These are phyloP conservation scores for Jacana jacana DNA, from an alignment of 2,113 vertebrate genomes.

Conservation along the genomic window DNA sequence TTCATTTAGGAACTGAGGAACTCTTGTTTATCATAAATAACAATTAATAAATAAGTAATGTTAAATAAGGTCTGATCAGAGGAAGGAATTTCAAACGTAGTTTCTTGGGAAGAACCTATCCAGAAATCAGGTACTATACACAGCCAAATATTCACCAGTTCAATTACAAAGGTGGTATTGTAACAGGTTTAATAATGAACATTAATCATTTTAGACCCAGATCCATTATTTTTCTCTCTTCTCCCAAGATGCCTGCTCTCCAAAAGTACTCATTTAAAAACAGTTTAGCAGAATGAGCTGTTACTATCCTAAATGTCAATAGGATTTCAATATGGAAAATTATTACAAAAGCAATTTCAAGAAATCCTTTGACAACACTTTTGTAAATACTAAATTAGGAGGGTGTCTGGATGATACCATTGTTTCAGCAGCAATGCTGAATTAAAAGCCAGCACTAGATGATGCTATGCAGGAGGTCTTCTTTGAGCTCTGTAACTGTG, in stretches of 20 bases:
- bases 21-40: background rate
- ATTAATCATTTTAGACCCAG: background rate
- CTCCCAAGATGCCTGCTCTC: background rate
- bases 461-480: background rate
- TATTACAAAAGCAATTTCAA: background rate
- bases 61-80: background rate
- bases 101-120: background rate
- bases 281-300: background rate
- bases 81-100: background rate
- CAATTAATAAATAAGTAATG: background rate
- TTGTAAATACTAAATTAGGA: background rate
- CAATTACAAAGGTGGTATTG: background rate
- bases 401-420: background rate
- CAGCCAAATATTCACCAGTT: background rate
- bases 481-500: background rate
- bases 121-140: background rate
- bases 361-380: background rate
- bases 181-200: background rate
- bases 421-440: background rate
- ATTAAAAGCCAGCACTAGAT: background rate
- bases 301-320: background rate
- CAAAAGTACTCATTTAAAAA: background rate
- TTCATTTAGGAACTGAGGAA: background rate
- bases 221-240: background rate
- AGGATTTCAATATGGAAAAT: background rate